Conservation (phyloP, 2,888 invertebrate species). For the Calliopum simillimum region DNA sequence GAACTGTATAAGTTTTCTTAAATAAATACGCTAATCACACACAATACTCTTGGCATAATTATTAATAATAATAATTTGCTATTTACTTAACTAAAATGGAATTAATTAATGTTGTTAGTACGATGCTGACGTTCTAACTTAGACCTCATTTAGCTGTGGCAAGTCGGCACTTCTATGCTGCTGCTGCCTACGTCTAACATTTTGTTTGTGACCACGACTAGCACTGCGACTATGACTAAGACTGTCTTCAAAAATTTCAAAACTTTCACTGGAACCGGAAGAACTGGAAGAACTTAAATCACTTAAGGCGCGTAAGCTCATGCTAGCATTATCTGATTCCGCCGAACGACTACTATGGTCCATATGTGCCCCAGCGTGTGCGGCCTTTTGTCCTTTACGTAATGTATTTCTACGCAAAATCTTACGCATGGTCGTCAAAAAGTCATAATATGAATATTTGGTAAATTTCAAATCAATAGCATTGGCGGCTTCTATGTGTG, state of each 20-base stretch:
- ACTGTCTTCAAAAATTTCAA: slow-evolving; percentile 27
- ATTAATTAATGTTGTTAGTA: no score
- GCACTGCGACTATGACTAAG: not conserved
- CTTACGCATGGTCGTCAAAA: slow-evolving; percentile 51
- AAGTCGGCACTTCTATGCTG: no score
- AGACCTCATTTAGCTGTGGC: no score
- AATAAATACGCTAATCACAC: no score
- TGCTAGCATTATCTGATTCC: slow-evolving; percentile 36
- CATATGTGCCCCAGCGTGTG: not conserved
- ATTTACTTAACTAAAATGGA: no score
- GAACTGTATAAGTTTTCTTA: no score
- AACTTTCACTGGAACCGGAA: slow-evolving; percentile 38
- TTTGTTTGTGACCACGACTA: not conserved
- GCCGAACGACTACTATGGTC: slow-evolving; percentile 17
- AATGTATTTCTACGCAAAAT: slow-evolving; percentile 41
- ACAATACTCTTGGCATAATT: no score
- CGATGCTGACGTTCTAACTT: no score
- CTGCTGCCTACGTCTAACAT: no score
- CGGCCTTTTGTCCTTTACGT: slow-evolving; percentile 9
- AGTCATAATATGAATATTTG: slow-evolving; percentile 54
- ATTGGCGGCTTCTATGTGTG: no score
- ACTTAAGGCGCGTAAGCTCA: slow-evolving; percentile 36
- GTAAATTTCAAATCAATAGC: slow-evolving; percentile 54
- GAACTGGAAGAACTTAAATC: slow-evolving; percentile 33
- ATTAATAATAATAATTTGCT: no score